Conservation (phyloP, 2,888 invertebrate genomes). For the Hydrotaea cyrtoneurina region DNA sequence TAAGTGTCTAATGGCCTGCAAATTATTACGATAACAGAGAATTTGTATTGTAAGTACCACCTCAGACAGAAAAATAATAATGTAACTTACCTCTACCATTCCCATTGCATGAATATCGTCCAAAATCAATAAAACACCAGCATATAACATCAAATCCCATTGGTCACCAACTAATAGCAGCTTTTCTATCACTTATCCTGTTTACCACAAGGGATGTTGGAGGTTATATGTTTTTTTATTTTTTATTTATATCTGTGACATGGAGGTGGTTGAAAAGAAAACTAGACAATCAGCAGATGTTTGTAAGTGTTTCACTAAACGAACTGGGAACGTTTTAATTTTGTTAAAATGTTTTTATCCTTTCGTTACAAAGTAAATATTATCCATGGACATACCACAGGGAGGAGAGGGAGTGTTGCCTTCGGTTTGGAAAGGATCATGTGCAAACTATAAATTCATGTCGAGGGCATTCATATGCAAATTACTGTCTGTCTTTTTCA, state of each 20-base stretch:
- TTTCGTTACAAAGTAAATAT: constrained; percentile 35
- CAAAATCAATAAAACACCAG: too few species aligned
- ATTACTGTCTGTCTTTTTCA: constrained; percentile 15
- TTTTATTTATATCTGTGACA: too few species aligned
- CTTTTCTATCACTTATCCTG: not conserved
- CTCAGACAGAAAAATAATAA: too few species aligned
- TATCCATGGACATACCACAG: not conserved
- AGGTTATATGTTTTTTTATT: too few species aligned
- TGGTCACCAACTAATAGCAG: too few species aligned
- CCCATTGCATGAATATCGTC: not conserved
- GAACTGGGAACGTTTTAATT: constrained; percentile 15
- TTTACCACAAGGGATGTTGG: not conserved
- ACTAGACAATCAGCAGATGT: constrained; percentile 31
- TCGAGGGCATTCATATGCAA: constrained; percentile 19
- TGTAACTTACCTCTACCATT: too few species aligned
- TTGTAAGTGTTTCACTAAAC: not conserved
- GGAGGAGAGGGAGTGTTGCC: not conserved
- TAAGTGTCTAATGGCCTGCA: too few species aligned
- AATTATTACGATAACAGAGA: too few species aligned
- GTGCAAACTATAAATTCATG: not conserved
- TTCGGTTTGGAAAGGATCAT: too few species aligned
- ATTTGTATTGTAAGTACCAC: too few species aligned
- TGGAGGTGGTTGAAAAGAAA: not conserved
- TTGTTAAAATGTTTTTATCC: constrained; percentile 21
- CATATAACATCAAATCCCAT: too few species aligned